phyloP scores from a whole-genome alignment of 2,888 invertebrate species.

The Pachycephus smyrnensis region DNA sequence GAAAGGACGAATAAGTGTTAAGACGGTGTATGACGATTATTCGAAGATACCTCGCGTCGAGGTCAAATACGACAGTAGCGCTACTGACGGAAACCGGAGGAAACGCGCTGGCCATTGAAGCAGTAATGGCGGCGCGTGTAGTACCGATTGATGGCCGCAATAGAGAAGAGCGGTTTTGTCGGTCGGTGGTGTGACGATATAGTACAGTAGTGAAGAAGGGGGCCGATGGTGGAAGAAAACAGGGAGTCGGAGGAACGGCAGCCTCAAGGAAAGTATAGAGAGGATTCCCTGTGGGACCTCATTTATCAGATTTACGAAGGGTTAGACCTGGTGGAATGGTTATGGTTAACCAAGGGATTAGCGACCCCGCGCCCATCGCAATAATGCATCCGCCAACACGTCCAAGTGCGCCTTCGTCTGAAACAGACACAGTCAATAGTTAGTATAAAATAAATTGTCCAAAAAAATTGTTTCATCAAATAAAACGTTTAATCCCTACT shows the following conservation, averaged over 20 bases:
- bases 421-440: constrained; percentile 62
- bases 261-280: neutral
- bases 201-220: neutral
- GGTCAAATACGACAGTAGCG: neutral
- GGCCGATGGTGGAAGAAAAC: neutral
- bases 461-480: neutral
- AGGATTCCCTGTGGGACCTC: neutral
- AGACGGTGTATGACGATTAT: neutral
- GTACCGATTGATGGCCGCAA: neutral
- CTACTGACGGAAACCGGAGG: neutral
- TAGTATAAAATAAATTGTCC: neutral
- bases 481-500: neutral
- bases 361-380: constrained; percentile 95
- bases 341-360: constrained; percentile 68
- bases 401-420: constrained; percentile 97
- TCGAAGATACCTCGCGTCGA: neutral
- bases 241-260: neutral
- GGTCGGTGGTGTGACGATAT: neutral
- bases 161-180: neutral
- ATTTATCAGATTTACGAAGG: constrained; percentile 4
- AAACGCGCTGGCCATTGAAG: neutral
- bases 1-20: neutral
- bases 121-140: neutral
- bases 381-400: constrained; percentile 91
- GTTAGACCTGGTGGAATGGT: constrained; percentile 19